Evolutionary conservation across 1,140 invertebrate genomes (phyloP).

Genomic region (Pemphigus obesinymphae): DNA sequence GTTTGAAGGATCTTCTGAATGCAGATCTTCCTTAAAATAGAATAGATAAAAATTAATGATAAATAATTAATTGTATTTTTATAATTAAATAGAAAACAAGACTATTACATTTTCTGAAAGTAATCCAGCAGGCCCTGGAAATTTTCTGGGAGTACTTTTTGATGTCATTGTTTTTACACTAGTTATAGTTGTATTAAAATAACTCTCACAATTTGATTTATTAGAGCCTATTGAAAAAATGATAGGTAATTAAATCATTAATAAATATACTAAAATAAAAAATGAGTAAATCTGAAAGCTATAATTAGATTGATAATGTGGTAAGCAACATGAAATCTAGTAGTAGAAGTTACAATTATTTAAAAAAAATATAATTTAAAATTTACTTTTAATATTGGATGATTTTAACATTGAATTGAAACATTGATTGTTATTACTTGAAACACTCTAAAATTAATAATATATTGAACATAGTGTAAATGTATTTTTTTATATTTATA

Average conservation of each 20-base stretch:
- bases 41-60: neutral
- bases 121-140: conserved; percentile 41
- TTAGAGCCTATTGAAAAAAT: neutral
- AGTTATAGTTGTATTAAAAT: neutral
- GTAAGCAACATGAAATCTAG: neutral
- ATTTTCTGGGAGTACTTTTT: conserved; percentile 26
- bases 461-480: neutral
- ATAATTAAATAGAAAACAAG: neutral
- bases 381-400: neutral
- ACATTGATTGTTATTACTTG: neutral
- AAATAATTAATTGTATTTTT: neutral
- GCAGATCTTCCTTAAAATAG: conserved; percentile 1
- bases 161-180: conserved; percentile 13
- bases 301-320: neutral
- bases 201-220: neutral
- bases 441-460: neutral
- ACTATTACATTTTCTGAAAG: conserved; percentile 32
- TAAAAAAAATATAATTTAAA: neutral
- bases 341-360: no score
- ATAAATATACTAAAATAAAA: no score
- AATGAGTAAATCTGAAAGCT: neutral
- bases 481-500: no score
- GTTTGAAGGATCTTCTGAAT: neutral
- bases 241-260: neutral
- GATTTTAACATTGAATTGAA: neutral